A percentile compares a stretch with the other conserved stretches of the same genome.
Evolutionary conservation across 2,113 vertebrate genomes (phyloP).

Genomic region (Phaethon lepturus): DNA sequence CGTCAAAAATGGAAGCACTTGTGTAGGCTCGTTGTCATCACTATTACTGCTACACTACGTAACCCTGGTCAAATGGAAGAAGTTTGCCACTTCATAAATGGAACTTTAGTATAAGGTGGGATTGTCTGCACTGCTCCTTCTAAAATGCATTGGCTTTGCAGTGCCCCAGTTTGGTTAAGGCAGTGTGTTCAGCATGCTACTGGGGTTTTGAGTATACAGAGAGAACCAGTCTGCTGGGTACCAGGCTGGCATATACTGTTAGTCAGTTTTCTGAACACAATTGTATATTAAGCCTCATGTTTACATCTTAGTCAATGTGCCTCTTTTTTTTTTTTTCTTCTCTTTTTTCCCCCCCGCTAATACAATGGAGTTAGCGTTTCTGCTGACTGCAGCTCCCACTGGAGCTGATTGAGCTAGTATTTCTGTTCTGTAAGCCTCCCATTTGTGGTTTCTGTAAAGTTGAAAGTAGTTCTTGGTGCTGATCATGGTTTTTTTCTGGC

Average conservation of each 20-base stretch:
- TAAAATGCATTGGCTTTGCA: background rate
- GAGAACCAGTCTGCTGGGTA: background rate
- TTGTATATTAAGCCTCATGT: background rate
- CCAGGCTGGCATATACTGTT: background rate
- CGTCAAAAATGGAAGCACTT: background rate
- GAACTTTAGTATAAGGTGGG: background rate
- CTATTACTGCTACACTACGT: background rate
- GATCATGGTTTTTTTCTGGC: background rate
- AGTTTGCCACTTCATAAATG: background rate
- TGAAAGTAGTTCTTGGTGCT: background rate
- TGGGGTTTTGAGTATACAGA: background rate
- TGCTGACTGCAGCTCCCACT: background rate
- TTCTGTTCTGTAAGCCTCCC: background rate
- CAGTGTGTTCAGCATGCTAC: background rate
- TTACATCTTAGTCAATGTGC: background rate
- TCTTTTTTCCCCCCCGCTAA: rapidly evolving
- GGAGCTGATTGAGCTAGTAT: conserved; percentile 11
- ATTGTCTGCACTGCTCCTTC: background rate
- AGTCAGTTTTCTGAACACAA: background rate
- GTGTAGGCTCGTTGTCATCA: background rate
- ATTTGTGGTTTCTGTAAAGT: background rate
- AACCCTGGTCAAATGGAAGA: background rate
- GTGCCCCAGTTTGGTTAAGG: background rate
- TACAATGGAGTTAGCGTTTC: background rate
- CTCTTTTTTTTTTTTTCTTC: background rate